Evolutionary conservation across 2,888 invertebrate species (phyloP), one percentile per base, ranked within the genome.

Genomic region (Epirrita christyi): DNA sequence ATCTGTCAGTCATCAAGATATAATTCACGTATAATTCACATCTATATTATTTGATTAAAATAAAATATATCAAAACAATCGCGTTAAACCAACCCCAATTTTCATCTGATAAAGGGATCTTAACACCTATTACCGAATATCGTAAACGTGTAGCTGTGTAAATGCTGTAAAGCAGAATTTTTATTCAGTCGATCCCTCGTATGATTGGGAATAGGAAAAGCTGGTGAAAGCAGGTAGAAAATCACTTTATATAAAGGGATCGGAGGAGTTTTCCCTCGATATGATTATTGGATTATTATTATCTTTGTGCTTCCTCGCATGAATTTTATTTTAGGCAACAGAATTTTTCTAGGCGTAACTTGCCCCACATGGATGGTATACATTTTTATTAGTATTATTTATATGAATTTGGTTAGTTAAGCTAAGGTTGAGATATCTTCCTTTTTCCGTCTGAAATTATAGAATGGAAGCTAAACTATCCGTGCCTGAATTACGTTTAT

Each of bases 231-330:
- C 63, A 76, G 77, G 73, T 76, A 78, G 66, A 76, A 73, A 74
- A 75, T 64, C 70, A 72, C 71, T 73, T 75, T 74, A 68, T 75
- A 72, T 74, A 73, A 77, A 78, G 72, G 75, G 73, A 71, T 72
- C 61, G 66, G 50, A 53, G 61, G 60, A 66, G 67, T 58, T 67
- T 70, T 61, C 62, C 67, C 71, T 66, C 64, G 53, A 69, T 76
- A 76, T 78, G 73, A 74, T 80, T 81, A 81, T 82, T 78, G 76
- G 73, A 75, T 78, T 80, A 76, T 75, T 68, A 75, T 75, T 72
- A 73, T 73, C 56, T 60, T 62, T 61, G 62, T 68, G 62, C 61
- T 63, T 66, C 53, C 55, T 55, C 52, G 56, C 63, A 67, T 64
- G 52, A 62, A 68, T 62, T 52, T 61, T 28, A 56, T 64, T 60